These are phyloP conservation scores for Gonioctena quinquepunctata DNA, from an alignment of 1,140 invertebrate genomes.

Conservation along the genomic window DNA sequence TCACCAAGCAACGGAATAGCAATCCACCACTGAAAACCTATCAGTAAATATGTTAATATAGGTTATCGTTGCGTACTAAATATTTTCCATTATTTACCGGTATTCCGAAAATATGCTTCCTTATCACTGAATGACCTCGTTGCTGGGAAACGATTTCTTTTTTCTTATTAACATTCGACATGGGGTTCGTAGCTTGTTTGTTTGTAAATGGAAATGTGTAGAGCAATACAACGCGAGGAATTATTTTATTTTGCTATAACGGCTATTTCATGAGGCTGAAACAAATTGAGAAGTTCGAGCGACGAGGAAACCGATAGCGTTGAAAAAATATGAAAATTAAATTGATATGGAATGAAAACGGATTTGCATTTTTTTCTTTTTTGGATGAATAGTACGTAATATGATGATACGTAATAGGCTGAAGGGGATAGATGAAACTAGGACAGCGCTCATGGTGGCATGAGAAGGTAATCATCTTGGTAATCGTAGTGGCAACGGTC, in stretches of 20 bases:
- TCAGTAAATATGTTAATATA: not conserved
- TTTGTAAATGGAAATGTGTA: not conserved
- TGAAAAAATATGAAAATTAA: no score
- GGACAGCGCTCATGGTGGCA: no score
- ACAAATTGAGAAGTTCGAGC: no score
- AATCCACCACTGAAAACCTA: not conserved
- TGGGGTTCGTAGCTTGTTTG: not conserved
- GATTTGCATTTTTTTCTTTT: no score
- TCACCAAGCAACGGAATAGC: not conserved
- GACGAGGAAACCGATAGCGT: no score
- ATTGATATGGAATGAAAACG: no score
- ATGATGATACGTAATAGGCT: no score
- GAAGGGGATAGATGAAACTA: no score
- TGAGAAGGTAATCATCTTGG: no score
- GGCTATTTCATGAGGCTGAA: not conserved
- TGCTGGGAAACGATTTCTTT: not conserved
- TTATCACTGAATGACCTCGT: not conserved
- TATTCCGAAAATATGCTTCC: not conserved
- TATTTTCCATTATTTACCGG: not conserved
- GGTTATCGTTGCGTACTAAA: not conserved
- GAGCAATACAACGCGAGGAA: not conserved
- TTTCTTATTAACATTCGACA: not conserved
- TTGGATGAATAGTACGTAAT: no score
- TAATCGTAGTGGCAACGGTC: no score
- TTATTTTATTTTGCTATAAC: not conserved